These are phyloP conservation scores for Drosophila limbata DNA, from an alignment of 2,888 invertebrate genomes.

Conservation along the genomic window DNA sequence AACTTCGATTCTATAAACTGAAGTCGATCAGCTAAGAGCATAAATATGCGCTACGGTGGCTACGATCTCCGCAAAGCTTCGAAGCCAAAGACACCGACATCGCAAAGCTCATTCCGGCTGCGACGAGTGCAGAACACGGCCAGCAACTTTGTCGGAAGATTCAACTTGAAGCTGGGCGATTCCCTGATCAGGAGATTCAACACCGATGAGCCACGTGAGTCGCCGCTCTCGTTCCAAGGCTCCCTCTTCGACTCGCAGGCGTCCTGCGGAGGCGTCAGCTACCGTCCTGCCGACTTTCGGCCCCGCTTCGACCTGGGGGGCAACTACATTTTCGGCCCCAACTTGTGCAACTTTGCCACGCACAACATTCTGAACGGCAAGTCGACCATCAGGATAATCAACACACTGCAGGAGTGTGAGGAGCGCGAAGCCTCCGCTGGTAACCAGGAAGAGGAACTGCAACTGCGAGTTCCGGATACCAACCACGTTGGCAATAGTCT, in stretches of 20 bases:
- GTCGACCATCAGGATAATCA: slow-evolving; percentile 79
- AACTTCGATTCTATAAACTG: neutral
- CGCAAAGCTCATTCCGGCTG: slow-evolving; percentile 79
- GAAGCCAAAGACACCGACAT: slow-evolving; percentile 70
- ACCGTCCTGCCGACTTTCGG: slow-evolving; percentile 81
- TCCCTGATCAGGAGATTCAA: slow-evolving; percentile 67
- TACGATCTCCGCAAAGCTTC: slow-evolving; percentile 84
- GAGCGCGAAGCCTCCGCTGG: slow-evolving; percentile 33
- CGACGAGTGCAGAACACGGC: slow-evolving; percentile 83
- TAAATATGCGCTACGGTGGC: slow-evolving; percentile 84
- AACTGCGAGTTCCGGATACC: slow-evolving; percentile 19
- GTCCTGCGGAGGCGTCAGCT: slow-evolving; percentile 52
- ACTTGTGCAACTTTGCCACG: slow-evolving; percentile 80
- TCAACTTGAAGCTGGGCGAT: slow-evolving; percentile 81
- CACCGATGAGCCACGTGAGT: slow-evolving; percentile 67
- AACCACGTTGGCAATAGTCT: slow-evolving; percentile 64
- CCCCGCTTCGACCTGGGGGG: slow-evolving; percentile 61
- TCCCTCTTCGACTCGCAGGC: slow-evolving; percentile 82
- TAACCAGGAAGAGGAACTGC: slow-evolving; percentile 11
- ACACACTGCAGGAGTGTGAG: slow-evolving; percentile 75
- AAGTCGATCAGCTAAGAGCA: slow-evolving; percentile 7
- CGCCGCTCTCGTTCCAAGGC: slow-evolving; percentile 84
- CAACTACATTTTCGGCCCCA: slow-evolving; percentile 82
- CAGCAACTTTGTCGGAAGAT: slow-evolving; percentile 81
- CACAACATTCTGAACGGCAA: slow-evolving; percentile 83